phyloP scores from a whole-genome alignment of 1,140 invertebrate species.

The Riptortus pedestris region DNA sequence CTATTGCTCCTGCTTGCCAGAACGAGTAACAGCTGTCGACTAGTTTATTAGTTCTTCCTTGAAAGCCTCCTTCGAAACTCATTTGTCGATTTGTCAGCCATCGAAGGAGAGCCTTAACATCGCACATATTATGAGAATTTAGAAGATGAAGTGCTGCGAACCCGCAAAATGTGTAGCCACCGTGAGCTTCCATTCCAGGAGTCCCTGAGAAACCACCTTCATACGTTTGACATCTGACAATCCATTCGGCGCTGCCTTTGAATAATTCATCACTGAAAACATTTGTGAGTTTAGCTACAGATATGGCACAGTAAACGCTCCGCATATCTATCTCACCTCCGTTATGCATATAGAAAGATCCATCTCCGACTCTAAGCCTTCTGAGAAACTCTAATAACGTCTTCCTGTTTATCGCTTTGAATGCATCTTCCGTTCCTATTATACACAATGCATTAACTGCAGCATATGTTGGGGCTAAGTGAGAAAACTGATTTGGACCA shows the following conservation, averaged over 20 bases:
- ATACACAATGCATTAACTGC: slow-evolving; percentile 85
- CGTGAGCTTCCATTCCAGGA: slow-evolving; percentile 94
- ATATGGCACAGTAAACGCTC: slow-evolving; percentile 88
- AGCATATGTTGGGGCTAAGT: slow-evolving; percentile 94
- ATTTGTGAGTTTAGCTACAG: slow-evolving; percentile 80
- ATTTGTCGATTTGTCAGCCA: slow-evolving; percentile 86
- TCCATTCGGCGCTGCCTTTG: slow-evolving; percentile 79
- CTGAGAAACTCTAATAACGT: slow-evolving; percentile 66
- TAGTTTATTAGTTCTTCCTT: slow-evolving; percentile 93
- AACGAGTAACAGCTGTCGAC: slow-evolving; percentile 98
- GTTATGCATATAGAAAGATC: slow-evolving; percentile 80
- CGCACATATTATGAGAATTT: slow-evolving; percentile 64
- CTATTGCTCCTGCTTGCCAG: slow-evolving; percentile 68
- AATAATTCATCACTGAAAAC: slow-evolving; percentile 67
- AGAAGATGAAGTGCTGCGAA: slow-evolving; percentile 78
- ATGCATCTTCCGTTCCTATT: slow-evolving; percentile 78
- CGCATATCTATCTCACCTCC: slow-evolving; percentile 93
- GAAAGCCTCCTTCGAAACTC: slow-evolving; percentile 82
- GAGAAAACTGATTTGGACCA: slow-evolving; percentile 80
- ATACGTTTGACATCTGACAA: slow-evolving; percentile 87
- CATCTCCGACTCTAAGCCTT: slow-evolving; percentile 66
- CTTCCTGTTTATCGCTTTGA: slow-evolving; percentile 61
- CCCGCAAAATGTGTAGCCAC: slow-evolving; percentile 95
- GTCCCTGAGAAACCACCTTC: slow-evolving; percentile 94
- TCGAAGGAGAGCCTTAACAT: slow-evolving; percentile 65